These are phyloP conservation scores for Drosophila antonietae DNA, from an alignment of 2,888 invertebrate species.

Conservation along the genomic window DNA sequence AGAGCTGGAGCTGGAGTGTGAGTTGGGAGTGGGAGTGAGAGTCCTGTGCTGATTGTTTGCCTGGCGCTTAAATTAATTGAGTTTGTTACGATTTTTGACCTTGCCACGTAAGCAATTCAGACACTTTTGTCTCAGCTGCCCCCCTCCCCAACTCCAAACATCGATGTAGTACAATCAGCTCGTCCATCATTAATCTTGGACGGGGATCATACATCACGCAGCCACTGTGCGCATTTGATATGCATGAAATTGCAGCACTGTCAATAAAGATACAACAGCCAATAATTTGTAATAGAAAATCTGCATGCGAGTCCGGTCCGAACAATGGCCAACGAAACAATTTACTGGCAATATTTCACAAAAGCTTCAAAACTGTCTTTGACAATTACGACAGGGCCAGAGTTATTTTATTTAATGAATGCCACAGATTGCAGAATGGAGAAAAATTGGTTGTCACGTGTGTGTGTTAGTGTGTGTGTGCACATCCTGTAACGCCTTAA, in stretches of 20 bases:
- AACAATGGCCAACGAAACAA: conserved; percentile 53
- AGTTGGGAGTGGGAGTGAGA: background rate
- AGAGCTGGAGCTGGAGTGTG: background rate
- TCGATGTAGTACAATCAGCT: conserved; percentile 26
- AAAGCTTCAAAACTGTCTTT: conserved; percentile 78
- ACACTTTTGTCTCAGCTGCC: conserved; percentile 6
- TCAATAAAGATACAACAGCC: conserved; percentile 63
- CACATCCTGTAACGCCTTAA: conserved; percentile 63
- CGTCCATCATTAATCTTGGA: conserved; percentile 66
- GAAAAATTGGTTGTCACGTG: conserved; percentile 55
- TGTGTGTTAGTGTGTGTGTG: conserved; percentile 17
- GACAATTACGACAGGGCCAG: conserved; percentile 72
- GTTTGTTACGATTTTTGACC: conserved; percentile 74
- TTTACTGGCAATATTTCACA: conserved; percentile 75
- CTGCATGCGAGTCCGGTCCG: conserved; percentile 53
- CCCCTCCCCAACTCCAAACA: background rate
- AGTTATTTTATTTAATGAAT: conserved; percentile 79
- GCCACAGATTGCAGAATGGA: conserved; percentile 41
- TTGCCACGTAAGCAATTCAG: conserved; percentile 64
- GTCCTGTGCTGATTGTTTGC: conserved; percentile 58
- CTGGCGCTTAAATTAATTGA: conserved; percentile 75
- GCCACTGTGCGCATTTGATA: conserved; percentile 51
- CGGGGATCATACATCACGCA: conserved; percentile 64
- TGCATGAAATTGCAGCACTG: conserved; percentile 78
- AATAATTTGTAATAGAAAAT: conserved; percentile 67